Conservation (phyloP, 2,113 vertebrate genomes). For the Phoxinus phoxinus region DNA sequence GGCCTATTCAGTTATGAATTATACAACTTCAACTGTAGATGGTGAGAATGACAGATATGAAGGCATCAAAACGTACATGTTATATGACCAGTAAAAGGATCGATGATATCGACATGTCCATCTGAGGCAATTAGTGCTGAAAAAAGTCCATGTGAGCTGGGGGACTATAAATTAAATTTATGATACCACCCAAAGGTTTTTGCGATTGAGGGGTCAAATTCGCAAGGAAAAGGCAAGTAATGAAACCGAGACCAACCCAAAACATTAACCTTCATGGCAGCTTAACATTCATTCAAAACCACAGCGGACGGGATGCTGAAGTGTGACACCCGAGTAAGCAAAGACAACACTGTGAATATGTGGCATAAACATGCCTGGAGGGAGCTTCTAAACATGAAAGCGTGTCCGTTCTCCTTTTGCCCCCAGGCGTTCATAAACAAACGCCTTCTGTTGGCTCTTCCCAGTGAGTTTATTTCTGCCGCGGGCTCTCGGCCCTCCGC, state of each 20-base stretch:
- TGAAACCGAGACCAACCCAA: neutral
- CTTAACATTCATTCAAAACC: slow-evolving; percentile 7
- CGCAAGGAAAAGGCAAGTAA: neutral
- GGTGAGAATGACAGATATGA: neutral
- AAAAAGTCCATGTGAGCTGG: neutral
- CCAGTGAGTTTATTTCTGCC: slow-evolving; percentile 48
- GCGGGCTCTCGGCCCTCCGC: slow-evolving; percentile 15
- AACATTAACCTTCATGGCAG: slow-evolving; percentile 8
- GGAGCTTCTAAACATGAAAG: slow-evolving; percentile 61
- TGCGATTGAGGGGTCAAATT: neutral
- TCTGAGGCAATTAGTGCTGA: neutral
- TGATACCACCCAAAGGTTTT: slow-evolving; percentile 11
- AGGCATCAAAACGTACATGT: neutral
- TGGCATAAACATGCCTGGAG: slow-evolving; percentile 65
- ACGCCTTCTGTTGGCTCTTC: slow-evolving; percentile 54
- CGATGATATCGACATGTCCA: neutral
- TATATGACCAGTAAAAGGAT: neutral
- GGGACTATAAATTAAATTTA: neutral
- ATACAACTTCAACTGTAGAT: neutral
- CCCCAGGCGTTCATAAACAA: slow-evolving; percentile 60
- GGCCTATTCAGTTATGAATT: slow-evolving; percentile 15
- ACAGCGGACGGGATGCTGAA: neutral
- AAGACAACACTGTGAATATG: slow-evolving; percentile 54
- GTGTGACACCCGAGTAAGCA: slow-evolving; percentile 26
- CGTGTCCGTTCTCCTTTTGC: slow-evolving; percentile 54